phyloP scores from a whole-genome alignment of 2,797 vertebrate species.

The Mastacembelus armatus region DNA sequence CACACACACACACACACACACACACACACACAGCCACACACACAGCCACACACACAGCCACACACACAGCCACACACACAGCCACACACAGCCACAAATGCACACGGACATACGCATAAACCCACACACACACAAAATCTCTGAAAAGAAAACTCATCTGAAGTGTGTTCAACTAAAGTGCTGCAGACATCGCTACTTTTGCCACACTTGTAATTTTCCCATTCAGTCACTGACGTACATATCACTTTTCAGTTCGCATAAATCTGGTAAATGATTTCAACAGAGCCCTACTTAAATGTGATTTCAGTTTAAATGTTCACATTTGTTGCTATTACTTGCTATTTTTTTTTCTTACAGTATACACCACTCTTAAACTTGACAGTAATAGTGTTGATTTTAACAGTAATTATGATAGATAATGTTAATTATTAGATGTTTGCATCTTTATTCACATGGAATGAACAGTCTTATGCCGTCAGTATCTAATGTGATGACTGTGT shows the following conservation, averaged over 20 bases:
- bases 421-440: slow-evolving; percentile 64
- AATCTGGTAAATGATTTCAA: too few species aligned
- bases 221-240: slow-evolving; percentile 15
- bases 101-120: slow-evolving; percentile 38
- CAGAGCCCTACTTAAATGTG: slow-evolving; percentile 53
- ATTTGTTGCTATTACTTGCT: slow-evolving; percentile 11
- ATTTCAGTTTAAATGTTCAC: too few species aligned
- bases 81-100: too few species aligned
- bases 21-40: background rate
- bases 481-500: slow-evolving; percentile 74
- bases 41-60: slow-evolving; percentile 17
- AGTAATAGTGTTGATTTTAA: slow-evolving; percentile 43
- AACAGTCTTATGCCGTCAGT: slow-evolving; percentile 79
- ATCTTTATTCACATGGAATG: slow-evolving; percentile 76
- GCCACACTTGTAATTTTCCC: slow-evolving; percentile 32
- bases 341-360: slow-evolving; percentile 24
- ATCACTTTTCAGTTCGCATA: slow-evolving; percentile 21
- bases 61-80: slow-evolving; percentile 41
- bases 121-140: slow-evolving; percentile 13
- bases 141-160: slow-evolving; percentile 44
- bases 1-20: slow-evolving; percentile 42
- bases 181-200: slow-evolving; percentile 36
- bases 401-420: slow-evolving; percentile 45
- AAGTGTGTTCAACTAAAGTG: slow-evolving; percentile 51
- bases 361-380: slow-evolving; percentile 60